Evolutionary conservation across 2,113 vertebrate genomes (phyloP).

Genomic region (Poecile atricapillus): DNA sequence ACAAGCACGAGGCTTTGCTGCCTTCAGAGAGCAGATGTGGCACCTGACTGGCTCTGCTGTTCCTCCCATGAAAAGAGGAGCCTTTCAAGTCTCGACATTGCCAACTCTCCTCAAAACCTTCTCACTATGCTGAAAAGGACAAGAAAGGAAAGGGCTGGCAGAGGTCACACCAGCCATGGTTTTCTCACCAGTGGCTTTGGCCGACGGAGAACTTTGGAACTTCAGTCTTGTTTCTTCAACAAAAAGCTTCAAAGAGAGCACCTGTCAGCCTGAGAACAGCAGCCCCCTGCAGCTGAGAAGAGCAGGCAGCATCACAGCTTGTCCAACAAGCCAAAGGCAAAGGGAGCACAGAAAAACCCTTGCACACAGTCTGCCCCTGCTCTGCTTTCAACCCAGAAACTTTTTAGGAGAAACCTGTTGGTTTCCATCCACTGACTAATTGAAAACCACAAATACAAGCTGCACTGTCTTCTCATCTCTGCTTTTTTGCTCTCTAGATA

Average conservation of each 20-base stretch:
- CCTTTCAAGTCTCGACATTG: neutral
- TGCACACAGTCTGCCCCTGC: neutral
- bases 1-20: neutral
- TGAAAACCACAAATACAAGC: neutral
- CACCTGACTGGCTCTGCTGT: neutral
- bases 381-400: neutral
- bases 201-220: rapidly evolving
- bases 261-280: neutral
- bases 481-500: neutral
- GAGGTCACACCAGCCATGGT: rapidly evolving
- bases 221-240: neutral
- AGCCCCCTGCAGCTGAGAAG: neutral
- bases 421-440: neutral
- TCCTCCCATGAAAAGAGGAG: neutral
- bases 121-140: neutral
- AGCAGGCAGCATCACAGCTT: neutral
- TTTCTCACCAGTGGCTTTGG: neutral
- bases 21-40: neutral
- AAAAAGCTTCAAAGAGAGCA: neutral
- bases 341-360: neutral
- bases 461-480: neutral
- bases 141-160: neutral
- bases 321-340: neutral
- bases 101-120: neutral
- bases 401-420: neutral